Conservation (phyloP, 2,797 vertebrate genomes). For the Semaprochilodus insignis region DNA sequence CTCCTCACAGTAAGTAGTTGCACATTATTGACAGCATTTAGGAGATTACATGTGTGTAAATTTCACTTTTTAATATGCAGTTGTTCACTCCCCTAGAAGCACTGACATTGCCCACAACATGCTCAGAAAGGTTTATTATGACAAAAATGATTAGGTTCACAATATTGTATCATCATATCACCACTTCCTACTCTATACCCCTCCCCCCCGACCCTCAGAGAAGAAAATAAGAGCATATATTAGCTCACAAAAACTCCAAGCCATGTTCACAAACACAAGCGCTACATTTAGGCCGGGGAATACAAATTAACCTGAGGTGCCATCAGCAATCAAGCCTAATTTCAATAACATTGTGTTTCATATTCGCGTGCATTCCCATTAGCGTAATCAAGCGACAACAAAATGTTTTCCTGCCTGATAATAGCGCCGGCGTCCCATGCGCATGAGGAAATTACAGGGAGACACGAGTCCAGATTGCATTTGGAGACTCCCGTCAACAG, state of each 20-base stretch:
- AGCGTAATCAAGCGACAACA: conserved; percentile 84
- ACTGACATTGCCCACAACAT: neutral
- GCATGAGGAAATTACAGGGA: conserved; percentile 73
- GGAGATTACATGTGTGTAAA: too few relatives aligned
- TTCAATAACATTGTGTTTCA: conserved; percentile 84
- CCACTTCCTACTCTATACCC: conserved; percentile 17
- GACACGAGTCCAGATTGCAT: conserved; percentile 78
- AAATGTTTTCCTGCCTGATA: conserved; percentile 82
- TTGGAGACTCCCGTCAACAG: conserved; percentile 60
- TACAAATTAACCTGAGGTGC: conserved; percentile 85
- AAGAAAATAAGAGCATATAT: conserved; percentile 48
- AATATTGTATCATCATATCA: neutral
- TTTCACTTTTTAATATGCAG: neutral
- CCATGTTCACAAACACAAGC: conserved; percentile 67
- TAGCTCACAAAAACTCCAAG: conserved; percentile 65
- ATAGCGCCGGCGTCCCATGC: conserved; percentile 73
- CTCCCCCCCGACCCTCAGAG: conserved; percentile 26
- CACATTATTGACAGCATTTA: too few relatives aligned
- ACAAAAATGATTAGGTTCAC: neutral
- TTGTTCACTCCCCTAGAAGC: neutral
- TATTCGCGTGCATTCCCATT: conserved; percentile 80
- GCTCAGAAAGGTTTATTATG: neutral
- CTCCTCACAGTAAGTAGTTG: neutral
- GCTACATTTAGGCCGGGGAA: conserved; percentile 75
- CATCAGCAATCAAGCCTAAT: conserved; percentile 85